Evolutionary conservation across 92 coral and sea anemone species (phyloP).

Genomic region (Bergia puertoricense): DNA sequence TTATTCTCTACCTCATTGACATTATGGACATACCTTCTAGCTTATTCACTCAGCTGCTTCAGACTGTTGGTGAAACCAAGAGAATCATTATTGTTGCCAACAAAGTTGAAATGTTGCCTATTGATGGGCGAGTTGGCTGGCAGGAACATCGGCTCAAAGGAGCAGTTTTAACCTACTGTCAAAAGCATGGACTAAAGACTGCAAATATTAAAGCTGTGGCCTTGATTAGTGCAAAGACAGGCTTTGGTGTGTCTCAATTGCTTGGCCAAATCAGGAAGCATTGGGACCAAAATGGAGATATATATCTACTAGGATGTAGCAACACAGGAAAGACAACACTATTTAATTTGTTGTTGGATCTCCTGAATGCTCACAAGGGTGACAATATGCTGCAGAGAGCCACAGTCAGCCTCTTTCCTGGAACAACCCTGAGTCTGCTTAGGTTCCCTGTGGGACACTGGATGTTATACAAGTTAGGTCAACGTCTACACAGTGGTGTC

Average conservation of each 20-base stretch:
- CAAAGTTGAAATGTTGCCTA: conserved; percentile 86
- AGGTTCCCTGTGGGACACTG: conserved; percentile 84
- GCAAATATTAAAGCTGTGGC: conserved; percentile 77
- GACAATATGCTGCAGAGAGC: conserved; percentile 88
- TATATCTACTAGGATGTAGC: conserved; percentile 84
- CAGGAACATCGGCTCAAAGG: conserved; percentile 68
- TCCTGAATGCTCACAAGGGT: conserved; percentile 76
- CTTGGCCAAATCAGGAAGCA: conserved; percentile 62
- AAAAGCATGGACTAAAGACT: conserved; percentile 73
- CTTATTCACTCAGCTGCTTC: conserved; percentile 62
- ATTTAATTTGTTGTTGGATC: conserved; percentile 83
- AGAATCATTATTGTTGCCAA: conserved; percentile 87
- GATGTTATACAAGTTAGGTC: conserved; percentile 71
- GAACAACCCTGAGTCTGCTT: conserved; percentile 81
- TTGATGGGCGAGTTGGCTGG: conserved; percentile 68
- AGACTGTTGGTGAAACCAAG: conserved; percentile 88
- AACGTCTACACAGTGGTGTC: conserved; percentile 68
- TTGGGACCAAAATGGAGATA: conserved; percentile 89
- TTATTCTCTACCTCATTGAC: conserved; percentile 84
- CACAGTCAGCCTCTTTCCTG: conserved; percentile 82
- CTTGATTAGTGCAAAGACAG: conserved; percentile 86
- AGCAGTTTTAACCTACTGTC: conserved; percentile 54
- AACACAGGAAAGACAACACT: conserved; percentile 92
- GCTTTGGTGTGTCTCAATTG: conserved; percentile 84
- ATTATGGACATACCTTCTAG: conserved; percentile 87